Evolutionary conservation across 2,888 invertebrate species (phyloP), one percentile per base, ranked within the genome.

Genomic region (Sclerodermus sp.): DNA sequence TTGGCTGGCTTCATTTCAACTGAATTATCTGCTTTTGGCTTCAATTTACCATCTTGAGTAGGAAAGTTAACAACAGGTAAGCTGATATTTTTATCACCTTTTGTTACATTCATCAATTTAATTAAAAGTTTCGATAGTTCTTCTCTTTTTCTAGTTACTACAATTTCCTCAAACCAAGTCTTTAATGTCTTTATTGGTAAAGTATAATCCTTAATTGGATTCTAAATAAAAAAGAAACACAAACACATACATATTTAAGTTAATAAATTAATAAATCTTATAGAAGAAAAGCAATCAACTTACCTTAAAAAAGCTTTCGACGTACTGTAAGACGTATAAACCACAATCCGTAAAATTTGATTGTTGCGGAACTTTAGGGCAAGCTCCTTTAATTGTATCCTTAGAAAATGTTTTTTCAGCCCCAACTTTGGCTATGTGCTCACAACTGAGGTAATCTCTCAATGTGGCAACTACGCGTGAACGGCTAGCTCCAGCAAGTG

Each of bases 311-410:
- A 99, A 97, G 53, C 90, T 90, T 80, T 99, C 97, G 4, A 94
- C 95, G 82, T 96, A 99, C 77, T 98, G 96, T 47, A 99, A 81
- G 51, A 98, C 82, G 79, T 91, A 99, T 12, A 98, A 82, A 0
- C 99, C 99, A 80, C 99, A 99, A 78, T 99, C 99, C 36, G 91
- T 93, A 74, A 90, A 95, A 82, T 99, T 99, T 60, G 89, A 91
- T 80, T 99, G 99, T 75, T 97, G 96, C n/a, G 98, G 98, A 58
- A 95, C 93, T 81, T 91, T 91, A 0, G 93, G 93, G 69, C 87
- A 88, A 59, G 88, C 87, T 4, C 95, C 96, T 70, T 90, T 90
- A 67, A 96, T 91, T 39, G 88, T 89, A 65, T 89, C 87, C 75
- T 90, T 93, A 59, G 87, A 88, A 74, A 91, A 95, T 42, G 84